Conservation (phyloP, 1,140 invertebrate genomes). For the Diachasmimorpha longicaudata region DNA sequence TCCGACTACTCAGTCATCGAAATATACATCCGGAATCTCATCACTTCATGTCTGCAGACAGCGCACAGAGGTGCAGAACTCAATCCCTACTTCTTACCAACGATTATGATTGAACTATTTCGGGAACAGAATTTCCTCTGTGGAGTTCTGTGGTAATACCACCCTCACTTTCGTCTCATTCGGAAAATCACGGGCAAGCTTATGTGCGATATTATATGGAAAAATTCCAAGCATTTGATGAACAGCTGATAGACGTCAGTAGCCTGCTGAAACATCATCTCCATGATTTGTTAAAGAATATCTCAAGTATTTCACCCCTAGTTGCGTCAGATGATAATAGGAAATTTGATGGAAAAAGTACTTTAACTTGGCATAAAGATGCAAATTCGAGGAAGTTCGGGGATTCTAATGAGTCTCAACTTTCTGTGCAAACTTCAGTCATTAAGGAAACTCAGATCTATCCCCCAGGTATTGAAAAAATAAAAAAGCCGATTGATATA, state of each 20-base stretch:
- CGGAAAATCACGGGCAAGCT: not conserved
- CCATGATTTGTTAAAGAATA: not conserved
- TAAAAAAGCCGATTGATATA: too few species aligned
- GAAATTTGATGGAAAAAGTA: not conserved
- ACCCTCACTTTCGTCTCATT: not conserved
- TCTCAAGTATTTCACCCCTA: not conserved
- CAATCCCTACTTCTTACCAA: not conserved
- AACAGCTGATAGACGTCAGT: not conserved
- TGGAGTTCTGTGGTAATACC: not conserved
- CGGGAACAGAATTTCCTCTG: not conserved
- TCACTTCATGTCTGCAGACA: not conserved
- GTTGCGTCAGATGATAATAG: not conserved
- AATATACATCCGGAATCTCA: not conserved
- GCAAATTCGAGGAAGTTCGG: too few species aligned
- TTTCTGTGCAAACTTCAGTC: not conserved
- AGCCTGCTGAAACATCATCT: not conserved
- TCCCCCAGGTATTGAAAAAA: too few species aligned
- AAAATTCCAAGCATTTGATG: not conserved
- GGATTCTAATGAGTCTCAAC: too few species aligned
- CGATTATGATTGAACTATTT: not conserved
- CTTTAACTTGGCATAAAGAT: too few species aligned
- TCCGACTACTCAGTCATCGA: not conserved
- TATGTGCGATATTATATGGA: not conserved
- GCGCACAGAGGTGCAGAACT: not conserved
- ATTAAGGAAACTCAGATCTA: not conserved